Conservation (phyloP, 2,888 invertebrate species). For the Philonicus albiceps region DNA sequence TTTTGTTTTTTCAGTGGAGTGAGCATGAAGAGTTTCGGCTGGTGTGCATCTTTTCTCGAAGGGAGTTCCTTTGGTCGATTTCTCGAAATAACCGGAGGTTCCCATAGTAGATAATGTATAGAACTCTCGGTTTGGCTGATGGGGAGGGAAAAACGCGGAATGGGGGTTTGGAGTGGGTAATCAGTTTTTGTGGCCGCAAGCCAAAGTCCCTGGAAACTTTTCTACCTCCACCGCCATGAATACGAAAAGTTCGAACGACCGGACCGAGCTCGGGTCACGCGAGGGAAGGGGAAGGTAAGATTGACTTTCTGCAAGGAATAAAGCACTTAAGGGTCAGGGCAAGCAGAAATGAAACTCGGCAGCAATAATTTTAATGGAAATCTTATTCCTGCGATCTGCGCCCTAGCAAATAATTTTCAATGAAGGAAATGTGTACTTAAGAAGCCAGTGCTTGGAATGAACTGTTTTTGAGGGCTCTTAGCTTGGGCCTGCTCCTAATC, state of each 20-base stretch:
- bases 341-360: slow-evolving; percentile 20
- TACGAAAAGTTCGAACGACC: not conserved
- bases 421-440: slow-evolving; percentile 14
- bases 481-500: not conserved
- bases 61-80: not conserved
- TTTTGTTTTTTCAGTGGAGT: not conserved
- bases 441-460: not conserved
- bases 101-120: not conserved
- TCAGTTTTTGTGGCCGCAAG: slow-evolving; percentile 33
- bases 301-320: slow-evolving; percentile 29
- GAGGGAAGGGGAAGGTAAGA: not conserved
- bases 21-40: not conserved
- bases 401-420: slow-evolving; percentile 10
- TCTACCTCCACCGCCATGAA: not conserved
- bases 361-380: slow-evolving; percentile 37
- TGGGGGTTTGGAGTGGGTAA: slow-evolving; percentile 18
- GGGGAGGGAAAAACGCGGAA: not conserved
- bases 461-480: slow-evolving; percentile 1
- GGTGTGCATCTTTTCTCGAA: not conserved
- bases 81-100: not conserved
- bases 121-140: not conserved
- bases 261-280: not conserved
- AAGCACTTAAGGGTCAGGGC: slow-evolving; percentile 27
- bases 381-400: not conserved
- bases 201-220: not conserved